Percentiles rank a stretch among this genome's conserved stretches.
phyloP scores from a whole-genome alignment of 2,113 vertebrate species.

The Sturnus vulgaris region DNA sequence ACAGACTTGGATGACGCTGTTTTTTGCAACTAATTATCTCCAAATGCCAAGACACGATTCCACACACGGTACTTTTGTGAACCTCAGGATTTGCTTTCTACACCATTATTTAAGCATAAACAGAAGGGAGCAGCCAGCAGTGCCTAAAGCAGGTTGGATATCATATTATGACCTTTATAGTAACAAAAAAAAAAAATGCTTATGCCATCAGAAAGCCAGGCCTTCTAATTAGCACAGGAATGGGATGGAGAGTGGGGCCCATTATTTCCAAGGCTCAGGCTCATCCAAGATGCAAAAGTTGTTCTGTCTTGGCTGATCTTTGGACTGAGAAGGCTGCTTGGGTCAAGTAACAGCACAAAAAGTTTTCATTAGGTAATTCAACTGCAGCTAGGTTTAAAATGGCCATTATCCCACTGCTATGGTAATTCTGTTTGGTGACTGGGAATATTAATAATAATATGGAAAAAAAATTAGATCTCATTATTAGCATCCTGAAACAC shows the following conservation, averaged over 20 bases:
- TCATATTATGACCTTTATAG: slow-evolving; percentile 8
- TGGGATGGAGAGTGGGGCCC: neutral
- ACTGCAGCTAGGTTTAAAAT: neutral
- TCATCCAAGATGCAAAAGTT: neutral
- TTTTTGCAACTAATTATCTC: slow-evolving; percentile 31
- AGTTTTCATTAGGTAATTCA: neutral
- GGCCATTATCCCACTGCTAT: neutral
- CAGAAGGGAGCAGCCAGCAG: neutral
- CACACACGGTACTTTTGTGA: neutral
- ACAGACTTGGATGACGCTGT: neutral
- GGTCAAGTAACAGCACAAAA: neutral
- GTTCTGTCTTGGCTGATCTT: neutral
- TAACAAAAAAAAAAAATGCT: neutral
- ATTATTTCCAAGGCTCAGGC: neutral
- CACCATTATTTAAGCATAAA: neutral
- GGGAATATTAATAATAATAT: neutral
- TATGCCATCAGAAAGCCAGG: neutral
- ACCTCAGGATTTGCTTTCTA: slow-evolving; percentile 7
- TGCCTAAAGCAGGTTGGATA: neutral
- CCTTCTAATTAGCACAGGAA: neutral
- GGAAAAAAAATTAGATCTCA: neutral
- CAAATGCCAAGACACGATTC: neutral
- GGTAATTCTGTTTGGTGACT: neutral
- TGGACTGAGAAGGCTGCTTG: neutral
- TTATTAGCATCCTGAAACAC: neutral